Percentiles rank a stretch among this genome's conserved stretches.
Conservation (phyloP, 2,888 invertebrate species). For the Eustalomyia histrio region DNA sequence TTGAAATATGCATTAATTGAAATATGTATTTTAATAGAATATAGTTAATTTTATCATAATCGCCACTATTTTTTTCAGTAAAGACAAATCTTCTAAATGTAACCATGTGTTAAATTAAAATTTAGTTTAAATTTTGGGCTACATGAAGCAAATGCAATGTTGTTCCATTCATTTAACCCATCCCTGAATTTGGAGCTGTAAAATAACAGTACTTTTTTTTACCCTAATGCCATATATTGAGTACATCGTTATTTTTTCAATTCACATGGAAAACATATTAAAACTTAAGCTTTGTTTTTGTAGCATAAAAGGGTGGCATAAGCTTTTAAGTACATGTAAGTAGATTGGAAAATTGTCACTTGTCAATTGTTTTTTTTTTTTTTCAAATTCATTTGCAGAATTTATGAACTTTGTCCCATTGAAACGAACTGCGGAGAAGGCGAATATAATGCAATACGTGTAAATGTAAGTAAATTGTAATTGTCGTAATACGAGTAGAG, state of each 20-base stretch:
- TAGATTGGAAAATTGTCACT: constrained; percentile 60
- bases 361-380: constrained; percentile 55
- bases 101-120: no score
- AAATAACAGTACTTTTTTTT: constrained; percentile 1
- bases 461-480: constrained; percentile 73
- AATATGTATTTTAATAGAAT: no score
- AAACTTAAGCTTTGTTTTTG: constrained; percentile 56
- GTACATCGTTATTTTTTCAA: constrained; percentile 1
- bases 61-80: no score
- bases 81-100: no score
- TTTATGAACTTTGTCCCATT: constrained; percentile 78
- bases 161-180: neutral
- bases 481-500: constrained; percentile 46
- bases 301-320: constrained; percentile 59
- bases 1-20: no score
- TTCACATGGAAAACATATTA: constrained; percentile 54
- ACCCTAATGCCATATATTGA: constrained; percentile 3
- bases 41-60: no score
- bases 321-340: constrained; percentile 62
- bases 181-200: neutral
- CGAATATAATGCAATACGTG: constrained; percentile 77
- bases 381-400: constrained; percentile 68
- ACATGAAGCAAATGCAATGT: no score
- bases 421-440: constrained; percentile 77
- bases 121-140: no score